A percentile compares a stretch with the other conserved stretches of the same genome.
Conservation (phyloP, 2,113 vertebrate genomes). For the Spermophilus dauricus region DNA sequence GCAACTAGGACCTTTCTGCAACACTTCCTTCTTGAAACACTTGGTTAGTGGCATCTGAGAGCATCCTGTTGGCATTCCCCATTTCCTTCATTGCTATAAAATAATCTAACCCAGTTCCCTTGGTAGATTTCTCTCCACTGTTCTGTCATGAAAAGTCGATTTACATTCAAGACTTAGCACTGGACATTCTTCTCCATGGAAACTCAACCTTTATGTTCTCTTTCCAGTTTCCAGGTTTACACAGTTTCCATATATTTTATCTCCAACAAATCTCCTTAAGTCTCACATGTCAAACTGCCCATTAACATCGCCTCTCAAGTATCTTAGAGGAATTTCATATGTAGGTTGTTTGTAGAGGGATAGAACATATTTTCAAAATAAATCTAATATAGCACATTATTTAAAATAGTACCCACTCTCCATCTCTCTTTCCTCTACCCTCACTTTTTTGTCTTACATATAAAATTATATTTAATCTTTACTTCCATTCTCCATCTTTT, state of each 20-base stretch:
- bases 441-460: neutral
- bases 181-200: neutral
- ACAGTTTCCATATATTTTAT: neutral
- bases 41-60: neutral
- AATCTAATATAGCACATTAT: neutral
- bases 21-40: neutral
- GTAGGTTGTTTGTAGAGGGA: neutral
- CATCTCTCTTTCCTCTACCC: neutral
- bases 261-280: neutral
- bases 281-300: neutral
- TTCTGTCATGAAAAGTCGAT: neutral
- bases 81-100: too few relatives aligned
- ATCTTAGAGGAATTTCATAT: constrained; percentile 37
- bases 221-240: neutral
- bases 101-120: neutral
- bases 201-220: neutral
- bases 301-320: neutral
- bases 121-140: neutral
- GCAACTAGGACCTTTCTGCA: neutral
- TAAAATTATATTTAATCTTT: neutral
- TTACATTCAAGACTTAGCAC: neutral
- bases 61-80: neutral
- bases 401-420: neutral
- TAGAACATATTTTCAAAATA: neutral
- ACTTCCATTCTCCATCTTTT: neutral